Evolutionary conservation across 2,888 invertebrate genomes (phyloP), one percentile per base, ranked within the genome.

Genomic region (Lepeophtheirus nordmannii): DNA sequence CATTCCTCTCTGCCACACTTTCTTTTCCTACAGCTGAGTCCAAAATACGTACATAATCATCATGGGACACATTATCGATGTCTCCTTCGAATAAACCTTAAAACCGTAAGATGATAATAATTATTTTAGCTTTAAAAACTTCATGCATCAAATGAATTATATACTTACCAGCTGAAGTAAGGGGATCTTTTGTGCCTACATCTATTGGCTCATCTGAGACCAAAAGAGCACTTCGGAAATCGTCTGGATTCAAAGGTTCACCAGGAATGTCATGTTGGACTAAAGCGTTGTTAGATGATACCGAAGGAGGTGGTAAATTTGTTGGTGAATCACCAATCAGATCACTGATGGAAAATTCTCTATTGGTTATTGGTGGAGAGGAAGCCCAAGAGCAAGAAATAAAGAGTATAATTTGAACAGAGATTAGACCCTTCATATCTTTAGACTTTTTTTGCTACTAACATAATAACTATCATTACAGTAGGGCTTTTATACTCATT

Each of bases 191-290:
- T 14, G 17, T 46, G 53, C 53, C 17, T 8, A n/a, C 8, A 5
- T 46, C 53, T 17, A 46, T 14, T 1, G 17, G n/a, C 8, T 46
- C 53, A 46, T 46, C 53, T 17, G 53, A 14, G n/a, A 46, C n/a
- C 17, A n/a, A n/a, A 46, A 70, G 68, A 30, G 53, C 53, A 46
- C n/a, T n/a, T 46, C 53, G 2, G 64, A 70, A 73, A 67, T 73
- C 73, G 17, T 70, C 68, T 2, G 73, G 73, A 0, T 70, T 70
- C 46, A 73, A 63, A 38, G 72, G 72, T 17, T 46, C n/a, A 5
- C 53, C 53, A 46, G 53, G 53, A 46, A 46, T 46, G 8, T 46
- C 53, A 2, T 46, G 3, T 46, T 46, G 53, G 17, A 8, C 53
- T 17, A 46, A 46, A n/a, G 1, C 17, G 8, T 46, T 17, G 17